Evolutionary conservation across 2,888 invertebrate species (phyloP), one percentile per base, ranked within the genome.

Genomic region (Drosophila limbata): DNA sequence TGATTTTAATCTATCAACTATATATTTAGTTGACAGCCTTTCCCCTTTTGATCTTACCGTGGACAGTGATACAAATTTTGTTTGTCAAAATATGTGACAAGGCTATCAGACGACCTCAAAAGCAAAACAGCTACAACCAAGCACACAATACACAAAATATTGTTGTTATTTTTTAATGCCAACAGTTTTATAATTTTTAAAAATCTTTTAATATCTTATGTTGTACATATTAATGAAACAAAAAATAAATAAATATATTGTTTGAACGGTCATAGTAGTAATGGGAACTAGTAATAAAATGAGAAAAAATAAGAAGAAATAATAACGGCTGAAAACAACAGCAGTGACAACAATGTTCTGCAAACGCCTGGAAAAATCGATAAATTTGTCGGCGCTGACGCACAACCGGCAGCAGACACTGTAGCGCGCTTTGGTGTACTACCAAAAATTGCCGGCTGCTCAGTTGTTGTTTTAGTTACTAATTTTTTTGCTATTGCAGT

Each of bases 351-450:
- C 44, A 56, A 68, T 64, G 63, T 61, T 31, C 19, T 45, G 42
- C 47, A 47, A 59, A 55, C 17, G 50, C 61, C 72, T 77, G 81
- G 72, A 84, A 79, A 85, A 88, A 88, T 84, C 84, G 75, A 84
- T 84, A 86, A 77, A 75, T 83, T 73, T 75, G 84, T 84, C 75
- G 79, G 69, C 79, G 70, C 60, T 70, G 62, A 50, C 79, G 55
- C 77, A 64, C 61, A 50, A 65, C 60, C 57, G 42, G 63, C 56
- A 52, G 62, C 59, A 52, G 57, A 51, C 37, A 37, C 5, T 17
- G 10, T 17, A 11, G n/a, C 8, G 42, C 53, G 35, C 59, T 28
- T 67, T 57, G 52, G 31, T 39, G 52, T 44, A 33, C 19, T 48
- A 71, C 72, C 69, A 84, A 81, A 81, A 69, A 70, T 55, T 64